Conservation (phyloP, 2,113 vertebrate genomes). For the Ochotona curzoniae region DNA sequence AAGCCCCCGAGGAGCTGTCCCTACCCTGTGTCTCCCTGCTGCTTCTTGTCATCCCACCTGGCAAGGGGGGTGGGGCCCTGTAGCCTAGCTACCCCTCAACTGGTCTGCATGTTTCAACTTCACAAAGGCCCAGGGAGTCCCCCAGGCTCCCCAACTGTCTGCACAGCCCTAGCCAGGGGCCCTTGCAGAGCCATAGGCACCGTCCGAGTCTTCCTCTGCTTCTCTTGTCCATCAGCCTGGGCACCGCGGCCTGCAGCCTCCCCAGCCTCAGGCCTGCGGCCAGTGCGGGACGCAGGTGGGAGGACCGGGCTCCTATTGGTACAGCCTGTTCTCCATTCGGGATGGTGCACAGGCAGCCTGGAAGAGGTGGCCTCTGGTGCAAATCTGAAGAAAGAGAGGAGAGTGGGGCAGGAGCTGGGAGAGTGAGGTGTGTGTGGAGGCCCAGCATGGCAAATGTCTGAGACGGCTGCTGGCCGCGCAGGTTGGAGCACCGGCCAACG, state of each 20-base stretch:
- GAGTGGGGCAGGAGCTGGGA: background rate
- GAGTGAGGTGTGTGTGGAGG: background rate
- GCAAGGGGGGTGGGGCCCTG: background rate
- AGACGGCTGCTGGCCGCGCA: background rate
- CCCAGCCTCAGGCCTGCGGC: no score
- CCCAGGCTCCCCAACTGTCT: background rate
- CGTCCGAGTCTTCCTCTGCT: background rate
- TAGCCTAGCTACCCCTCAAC: background rate
- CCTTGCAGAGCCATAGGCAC: background rate
- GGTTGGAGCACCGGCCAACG: no score
- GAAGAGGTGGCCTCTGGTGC: background rate
- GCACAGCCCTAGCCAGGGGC: background rate
- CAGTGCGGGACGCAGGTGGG: background rate
- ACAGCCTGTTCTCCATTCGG: background rate
- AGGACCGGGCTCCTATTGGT: no score
- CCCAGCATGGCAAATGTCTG: background rate
- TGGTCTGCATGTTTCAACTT: background rate
- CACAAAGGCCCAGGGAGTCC: background rate
- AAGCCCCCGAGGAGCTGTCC: background rate
- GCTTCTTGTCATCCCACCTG: no score
- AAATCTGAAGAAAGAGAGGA: background rate
- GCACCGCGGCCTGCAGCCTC: background rate
- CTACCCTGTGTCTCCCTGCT: no score
- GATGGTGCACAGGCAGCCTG: accelerated
- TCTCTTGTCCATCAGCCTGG: background rate